Evolutionary conservation across 2,888 invertebrate genomes (phyloP).

Genomic region (Hirtodrosophila trivittata): DNA sequence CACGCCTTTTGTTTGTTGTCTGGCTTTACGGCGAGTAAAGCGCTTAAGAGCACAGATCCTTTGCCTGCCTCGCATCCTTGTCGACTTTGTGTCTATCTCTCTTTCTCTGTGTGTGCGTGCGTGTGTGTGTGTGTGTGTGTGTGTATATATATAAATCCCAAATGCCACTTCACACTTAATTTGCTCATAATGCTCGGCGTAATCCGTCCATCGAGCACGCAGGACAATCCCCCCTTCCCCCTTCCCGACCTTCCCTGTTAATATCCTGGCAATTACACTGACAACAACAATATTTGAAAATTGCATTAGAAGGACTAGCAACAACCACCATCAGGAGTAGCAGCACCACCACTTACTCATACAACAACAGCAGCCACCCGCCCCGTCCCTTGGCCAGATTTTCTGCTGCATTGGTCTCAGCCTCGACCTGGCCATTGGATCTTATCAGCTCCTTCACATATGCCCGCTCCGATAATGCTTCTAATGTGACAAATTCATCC

Average conservation of each 20-base stretch:
- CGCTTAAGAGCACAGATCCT: slow-evolving; percentile 45
- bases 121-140: slow-evolving; percentile 2
- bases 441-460: slow-evolving; percentile 70
- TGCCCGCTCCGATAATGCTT: slow-evolving; percentile 52
- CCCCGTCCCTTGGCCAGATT: slow-evolving; percentile 43
- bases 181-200: slow-evolving; percentile 79
- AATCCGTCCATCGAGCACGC: slow-evolving; percentile 60
- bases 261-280: slow-evolving; percentile 75
- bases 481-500: slow-evolving; percentile 78
- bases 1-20: slow-evolving; percentile 41
- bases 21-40: slow-evolving; percentile 46
- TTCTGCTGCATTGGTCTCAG: slow-evolving; percentile 61
- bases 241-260: slow-evolving; percentile 50
- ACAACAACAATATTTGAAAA: slow-evolving; percentile 73
- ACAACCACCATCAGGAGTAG: slow-evolving; percentile 14
- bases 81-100: slow-evolving; percentile 31
- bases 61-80: slow-evolving; percentile 27
- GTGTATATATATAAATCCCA: slow-evolving; percentile 61
- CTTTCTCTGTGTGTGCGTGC: background rate
- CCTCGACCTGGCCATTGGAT: slow-evolving; percentile 35
- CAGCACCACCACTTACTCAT: slow-evolving; percentile 9
- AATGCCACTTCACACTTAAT: slow-evolving; percentile 82
- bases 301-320: slow-evolving; percentile 54
- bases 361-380: slow-evolving; percentile 14
- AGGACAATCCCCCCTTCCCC: slow-evolving; percentile 22